Evolutionary conservation across 2,797 vertebrate genomes (phyloP), one percentile per base, ranked within the genome.

Genomic region (Apogon hyalosoma): DNA sequence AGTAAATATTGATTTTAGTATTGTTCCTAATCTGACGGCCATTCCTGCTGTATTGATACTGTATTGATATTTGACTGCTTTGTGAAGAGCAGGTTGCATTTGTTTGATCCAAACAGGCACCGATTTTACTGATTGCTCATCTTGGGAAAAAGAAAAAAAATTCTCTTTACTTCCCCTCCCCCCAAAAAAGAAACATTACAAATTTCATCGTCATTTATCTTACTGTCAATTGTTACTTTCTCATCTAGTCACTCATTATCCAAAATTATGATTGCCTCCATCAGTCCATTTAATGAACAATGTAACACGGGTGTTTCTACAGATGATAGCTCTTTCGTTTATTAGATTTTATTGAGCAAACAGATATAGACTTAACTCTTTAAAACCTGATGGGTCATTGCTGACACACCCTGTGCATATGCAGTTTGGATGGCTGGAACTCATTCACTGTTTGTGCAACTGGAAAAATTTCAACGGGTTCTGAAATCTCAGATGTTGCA

Each of bases 11-110:
- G 24, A 4, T 28, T 3, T 28, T 28, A 6, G 1, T 5, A 28
- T 6, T 4, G 5, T 3, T 28, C 24, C 19, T 21, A 65, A 57
- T 49, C 21, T 28, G 43, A 57, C 47, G 47, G 31, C 18, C 47
- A 33, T 33, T 57, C 39, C 61, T 48, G 65, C 19, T 28, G 18
- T 49, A 4, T 55, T 53, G 52, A 67, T 67, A 69, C 19, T 28
- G 18, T 49, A 4, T 55, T 53, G 52, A 66, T 65, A 28, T 60
- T 63, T 24, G 14, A 40, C 31, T 12, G 21, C 19, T 59, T 42
- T 10, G 15, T 43, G 7, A 38, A 47, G 21, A 19, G 11, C 11
- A 54, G 11, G 19, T 21, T 21, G 19, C 24, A 6, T 28, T 6
- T 3, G 24, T 40, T 13, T 21, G 48, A 73, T 58, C 39, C 18